Base-by-base conservation (phyloP, 2,797 vertebrate genomes). In the Mormyrops attenuatus region DNA sequence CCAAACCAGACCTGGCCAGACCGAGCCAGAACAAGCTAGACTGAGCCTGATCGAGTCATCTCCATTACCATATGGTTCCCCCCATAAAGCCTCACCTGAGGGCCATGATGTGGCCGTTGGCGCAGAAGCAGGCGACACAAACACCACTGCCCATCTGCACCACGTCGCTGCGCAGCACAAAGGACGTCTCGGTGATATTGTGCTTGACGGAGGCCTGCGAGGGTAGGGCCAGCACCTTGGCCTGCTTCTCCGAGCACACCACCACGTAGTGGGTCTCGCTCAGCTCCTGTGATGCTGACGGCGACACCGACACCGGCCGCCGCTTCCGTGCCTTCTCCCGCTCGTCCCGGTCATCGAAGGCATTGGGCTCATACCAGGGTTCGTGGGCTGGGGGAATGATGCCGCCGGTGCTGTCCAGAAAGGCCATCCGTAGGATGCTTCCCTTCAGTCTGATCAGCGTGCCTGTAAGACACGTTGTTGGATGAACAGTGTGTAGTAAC, bases 51-150 rank as follows among this genome's bases (percentile, higher is more conserved):
- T 26, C 9, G 9, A 49, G 55, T 57, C 20, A n/a, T 60, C 9
- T 87, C 73, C 8, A 30, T 66, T 66, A 66, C 22, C 26, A 66
- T 30, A 5, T 15, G 63, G 63, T 34, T 69, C n/a, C 13, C 3
- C 63, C 26, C 63, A 34, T 69, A 34, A 57, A 88, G 41, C 92
- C 95, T 96, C 95, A 99, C 99, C 99, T 99, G 93, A 99, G 97
- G 90, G 98, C 97, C 99, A 99, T 99, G 94, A 99, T 99, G 94
- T 99, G 98, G 93, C 99, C 99, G 26, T 99, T 99, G 94, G 98
- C 99, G 93, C 98, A 99, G 95, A 99, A 99, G 93, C 98, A 99
- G 30, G 98, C 97, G 94, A 99, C 93, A 91, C 98, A 99, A 94
- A 96, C 94, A 90, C 98, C 97, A 90, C 96, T 96, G 94, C 95